These are phyloP conservation scores for Cataglyphis hispanica DNA, from an alignment of 1,140 invertebrate genomes.

Conservation along the genomic window DNA sequence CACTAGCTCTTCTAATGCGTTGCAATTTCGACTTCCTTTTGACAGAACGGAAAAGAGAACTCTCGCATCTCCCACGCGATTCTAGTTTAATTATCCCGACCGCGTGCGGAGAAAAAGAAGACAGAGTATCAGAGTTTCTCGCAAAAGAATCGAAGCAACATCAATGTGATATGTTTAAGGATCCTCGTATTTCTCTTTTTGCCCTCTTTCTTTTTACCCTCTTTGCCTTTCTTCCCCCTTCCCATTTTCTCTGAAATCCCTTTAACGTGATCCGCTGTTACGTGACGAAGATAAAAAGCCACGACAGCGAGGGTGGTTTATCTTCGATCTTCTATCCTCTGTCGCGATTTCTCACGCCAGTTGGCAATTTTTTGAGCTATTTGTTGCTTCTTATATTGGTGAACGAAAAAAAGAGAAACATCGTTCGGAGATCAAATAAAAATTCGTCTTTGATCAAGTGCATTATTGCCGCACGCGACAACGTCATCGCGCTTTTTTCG, in stretches of 20 bases:
- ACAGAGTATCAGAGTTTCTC: slow-evolving; percentile 3
- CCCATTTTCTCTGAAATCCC: slow-evolving; percentile 2
- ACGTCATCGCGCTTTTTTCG: neutral
- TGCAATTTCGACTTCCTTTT: slow-evolving; percentile 66
- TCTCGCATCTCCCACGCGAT: slow-evolving; percentile 25
- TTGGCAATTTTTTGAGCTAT: slow-evolving; percentile 30
- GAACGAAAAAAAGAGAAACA: neutral
- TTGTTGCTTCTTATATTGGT: neutral
- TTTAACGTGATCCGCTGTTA: slow-evolving; percentile 4
- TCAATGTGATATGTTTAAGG: slow-evolving; percentile 37
- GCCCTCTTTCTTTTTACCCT: neutral
- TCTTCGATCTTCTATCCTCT: neutral
- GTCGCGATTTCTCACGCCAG: slow-evolving; percentile 18
- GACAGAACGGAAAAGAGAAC: slow-evolving; percentile 35
- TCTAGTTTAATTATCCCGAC: slow-evolving; percentile 55
- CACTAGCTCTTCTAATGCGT: slow-evolving; percentile 56
- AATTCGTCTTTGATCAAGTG: slow-evolving; percentile 50
- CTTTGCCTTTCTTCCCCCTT: neutral
- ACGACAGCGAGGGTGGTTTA: neutral
- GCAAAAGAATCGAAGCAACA: neutral
- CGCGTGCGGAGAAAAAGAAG: slow-evolving; percentile 3
- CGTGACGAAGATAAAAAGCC: slow-evolving; percentile 40
- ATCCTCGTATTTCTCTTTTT: neutral
- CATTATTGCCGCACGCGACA: neutral
- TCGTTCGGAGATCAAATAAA: slow-evolving; percentile 54